Base-by-base conservation (phyloP, 2,113 vertebrate species). In the Amblyornis subalaris region DNA sequence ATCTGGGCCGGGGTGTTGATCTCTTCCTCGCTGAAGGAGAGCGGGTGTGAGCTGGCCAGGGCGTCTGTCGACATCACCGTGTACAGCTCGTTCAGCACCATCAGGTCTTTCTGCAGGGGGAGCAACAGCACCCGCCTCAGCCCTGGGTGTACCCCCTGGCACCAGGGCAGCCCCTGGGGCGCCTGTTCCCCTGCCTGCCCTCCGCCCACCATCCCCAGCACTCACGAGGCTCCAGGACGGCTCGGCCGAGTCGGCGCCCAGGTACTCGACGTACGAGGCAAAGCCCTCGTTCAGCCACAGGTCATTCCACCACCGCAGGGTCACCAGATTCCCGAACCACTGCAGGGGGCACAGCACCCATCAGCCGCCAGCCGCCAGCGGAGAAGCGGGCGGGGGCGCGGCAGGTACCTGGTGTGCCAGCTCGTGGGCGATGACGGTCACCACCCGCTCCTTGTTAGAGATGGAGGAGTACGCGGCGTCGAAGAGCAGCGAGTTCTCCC, bases 281-380 rank as follows among this genome's bases (percentile, higher is more conserved):
- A 99, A 99, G 23, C 99, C 99, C 82, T 99, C 99, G 0, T 99
- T 99, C 73, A 99, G 98, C 99, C 99, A 99, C 90, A 99, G 93
- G 95, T 99, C 98, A 0, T 98, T 99, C 99, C 99, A 99, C 99
- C 99, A 99, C 15, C 25, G 96, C 40, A 98, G 96, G 0, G 99
- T 99, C 94, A 99, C 99, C 89, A 99, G 96, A 96, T 99, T 99
- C 54, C 99, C 99, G 13, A 99, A 99, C 99, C 99, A 99, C 99
- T 99, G 87, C 1, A 7, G 55, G 58, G 35, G 47, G 18, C 38
- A 70, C 2, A 8, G 57, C 13, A 3, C 10, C 8, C 0, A 2
- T 96, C 33, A 91, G 93, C 47, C 0, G 0, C 20, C 64, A 0
- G 42, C 28, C 12, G 28, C 71, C 55, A 29, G 2, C 17, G 0